Percentiles rank a stretch among this genome's conserved stretches.
Evolutionary conservation across 2,113 vertebrate species (phyloP).

Genomic region (Pollimyrus isidori): DNA sequence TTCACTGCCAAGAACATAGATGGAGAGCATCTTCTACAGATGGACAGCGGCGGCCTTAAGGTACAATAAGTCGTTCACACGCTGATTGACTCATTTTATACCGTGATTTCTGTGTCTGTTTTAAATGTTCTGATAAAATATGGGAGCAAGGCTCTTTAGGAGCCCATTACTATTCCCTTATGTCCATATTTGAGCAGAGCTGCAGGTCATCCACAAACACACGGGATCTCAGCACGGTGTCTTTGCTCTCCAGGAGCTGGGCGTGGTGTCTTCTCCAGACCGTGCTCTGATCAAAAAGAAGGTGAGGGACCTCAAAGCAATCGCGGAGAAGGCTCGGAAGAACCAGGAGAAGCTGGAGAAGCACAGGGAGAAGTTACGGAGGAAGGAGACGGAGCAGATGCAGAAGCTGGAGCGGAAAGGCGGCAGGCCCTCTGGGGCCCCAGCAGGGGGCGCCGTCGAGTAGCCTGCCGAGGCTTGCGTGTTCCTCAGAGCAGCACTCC

Average conservation of each 20-base stretch:
- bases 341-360: constrained; percentile 85
- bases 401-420: constrained; percentile 60
- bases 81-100: neutral
- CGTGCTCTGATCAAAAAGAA: constrained; percentile 84
- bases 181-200: neutral
- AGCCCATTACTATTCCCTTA: neutral
- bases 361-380: constrained; percentile 73
- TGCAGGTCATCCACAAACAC: neutral
- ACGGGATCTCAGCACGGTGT: neutral
- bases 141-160: neutral
- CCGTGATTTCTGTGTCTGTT: constrained; percentile 1
- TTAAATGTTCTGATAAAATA: neutral
- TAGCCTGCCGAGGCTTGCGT: constrained; percentile 17
- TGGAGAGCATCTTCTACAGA: constrained; percentile 79
- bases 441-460: constrained; percentile 50
- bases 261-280: constrained; percentile 79
- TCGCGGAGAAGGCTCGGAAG: constrained; percentile 78
- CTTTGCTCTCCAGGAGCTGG: constrained; percentile 65
- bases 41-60: constrained; percentile 84
- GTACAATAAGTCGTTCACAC: constrained; percentile 44
- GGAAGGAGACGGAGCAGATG: constrained; percentile 72
- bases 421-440: constrained; percentile 36
- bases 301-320: constrained; percentile 82
- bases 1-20: constrained; percentile 86
- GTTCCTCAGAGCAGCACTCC: neutral